phyloP scores from a whole-genome alignment of 1,140 invertebrate species.

The Drosophila punjabiensis region DNA sequence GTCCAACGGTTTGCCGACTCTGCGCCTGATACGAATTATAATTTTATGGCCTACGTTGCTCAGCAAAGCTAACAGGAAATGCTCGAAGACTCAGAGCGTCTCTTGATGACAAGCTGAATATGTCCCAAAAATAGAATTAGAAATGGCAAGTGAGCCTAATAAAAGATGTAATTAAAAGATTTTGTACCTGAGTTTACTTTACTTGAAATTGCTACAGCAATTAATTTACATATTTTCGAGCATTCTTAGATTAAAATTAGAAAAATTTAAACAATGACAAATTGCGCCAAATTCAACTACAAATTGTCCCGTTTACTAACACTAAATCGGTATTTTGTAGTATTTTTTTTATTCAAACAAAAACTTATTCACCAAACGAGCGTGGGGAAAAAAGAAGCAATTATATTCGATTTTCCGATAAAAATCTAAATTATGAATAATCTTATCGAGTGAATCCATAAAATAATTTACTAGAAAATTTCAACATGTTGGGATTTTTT shows the following conservation, averaged over 20 bases:
- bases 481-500: too few relatives aligned
- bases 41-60: slow-evolving; percentile 41
- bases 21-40: slow-evolving; percentile 51
- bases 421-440: too few relatives aligned
- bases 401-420: too few relatives aligned
- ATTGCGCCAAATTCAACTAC: neutral
- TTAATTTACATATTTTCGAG: too few relatives aligned
- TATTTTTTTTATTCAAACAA: neutral
- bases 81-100: slow-evolving; percentile 14
- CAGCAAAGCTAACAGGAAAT: slow-evolving; percentile 56
- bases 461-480: too few relatives aligned
- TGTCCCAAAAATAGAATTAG: slow-evolving; percentile 28
- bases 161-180: neutral
- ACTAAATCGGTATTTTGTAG: slow-evolving; percentile 1
- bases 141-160: slow-evolving; percentile 6
- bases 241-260: neutral
- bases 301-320: neutral
- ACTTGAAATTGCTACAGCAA: neutral
- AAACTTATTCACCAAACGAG: too few relatives aligned
- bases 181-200: neutral
- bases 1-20: slow-evolving; percentile 44
- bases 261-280: neutral
- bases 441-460: too few relatives aligned
- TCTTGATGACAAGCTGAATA: neutral
- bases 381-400: too few relatives aligned